A percentile compares a stretch with the other conserved stretches of the same genome.
Evolutionary conservation across 2,888 invertebrate genomes (phyloP).

Genomic region (Dynastes maya): DNA sequence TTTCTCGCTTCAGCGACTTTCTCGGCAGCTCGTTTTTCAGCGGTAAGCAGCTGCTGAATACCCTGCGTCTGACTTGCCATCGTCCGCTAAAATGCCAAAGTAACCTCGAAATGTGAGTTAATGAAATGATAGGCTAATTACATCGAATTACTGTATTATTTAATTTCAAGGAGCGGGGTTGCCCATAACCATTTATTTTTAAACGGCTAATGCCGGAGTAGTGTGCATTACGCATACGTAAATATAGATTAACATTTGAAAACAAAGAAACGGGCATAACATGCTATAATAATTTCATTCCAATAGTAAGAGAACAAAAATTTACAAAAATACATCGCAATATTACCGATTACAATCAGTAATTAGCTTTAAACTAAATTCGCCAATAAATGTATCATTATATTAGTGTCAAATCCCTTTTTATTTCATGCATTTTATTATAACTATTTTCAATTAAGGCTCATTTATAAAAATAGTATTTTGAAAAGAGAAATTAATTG

Average conservation of each 20-base stretch:
- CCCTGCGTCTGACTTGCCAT: conserved; percentile 70
- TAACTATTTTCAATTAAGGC: too few species aligned
- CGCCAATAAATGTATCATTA: too few species aligned
- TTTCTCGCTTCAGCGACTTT: conserved; percentile 70
- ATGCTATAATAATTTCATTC: neutral
- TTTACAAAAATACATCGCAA: too few species aligned
- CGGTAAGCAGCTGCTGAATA: conserved; percentile 69
- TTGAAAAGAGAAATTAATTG: too few species aligned
- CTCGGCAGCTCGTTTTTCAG: conserved; percentile 70
- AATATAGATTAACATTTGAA: conserved; percentile 17
- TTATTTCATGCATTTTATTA: too few species aligned
- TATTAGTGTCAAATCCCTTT: too few species aligned
- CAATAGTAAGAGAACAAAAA: neutral
- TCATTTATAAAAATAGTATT: too few species aligned
- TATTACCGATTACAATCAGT: too few species aligned
- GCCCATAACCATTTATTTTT: conserved; percentile 44
- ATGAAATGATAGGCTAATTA: conserved; percentile 54
- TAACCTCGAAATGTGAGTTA: conserved; percentile 51
- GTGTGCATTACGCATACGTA: conserved; percentile 12
- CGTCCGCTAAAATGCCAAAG: conserved; percentile 45
- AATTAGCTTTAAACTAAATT: too few species aligned
- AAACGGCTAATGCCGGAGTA: conserved; percentile 22
- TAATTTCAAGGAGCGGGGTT: conserved; percentile 53
- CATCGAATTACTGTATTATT: conserved; percentile 56
- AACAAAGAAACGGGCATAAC: neutral